Percentiles rank a stretch among this genome's conserved stretches.
These are phyloP conservation scores for Desmodus rotundus DNA, from an alignment of 2,113 vertebrate genomes.

Conservation along the genomic window DNA sequence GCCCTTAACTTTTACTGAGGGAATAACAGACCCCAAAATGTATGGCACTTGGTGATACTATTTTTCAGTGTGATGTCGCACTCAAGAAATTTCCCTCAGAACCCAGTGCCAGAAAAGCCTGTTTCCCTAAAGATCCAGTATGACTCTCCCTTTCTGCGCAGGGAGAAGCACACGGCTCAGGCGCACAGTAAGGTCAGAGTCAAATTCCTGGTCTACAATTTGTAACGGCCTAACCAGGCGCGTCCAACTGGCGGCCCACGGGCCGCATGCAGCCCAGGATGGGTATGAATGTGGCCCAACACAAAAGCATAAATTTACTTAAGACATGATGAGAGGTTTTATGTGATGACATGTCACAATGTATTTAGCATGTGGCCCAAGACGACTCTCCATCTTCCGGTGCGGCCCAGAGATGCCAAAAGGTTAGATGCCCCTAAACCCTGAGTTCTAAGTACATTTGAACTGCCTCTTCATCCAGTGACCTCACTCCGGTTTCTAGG, in stretches of 20 bases:
- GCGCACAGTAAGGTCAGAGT: neutral
- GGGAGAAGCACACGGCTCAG: neutral
- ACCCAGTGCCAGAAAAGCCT: neutral
- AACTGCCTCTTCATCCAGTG: neutral
- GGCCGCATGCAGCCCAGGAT: too few relatives aligned
- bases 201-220: neutral
- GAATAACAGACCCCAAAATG: neutral
- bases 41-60: neutral
- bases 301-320: too few relatives aligned
- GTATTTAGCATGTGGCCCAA: too few relatives aligned
- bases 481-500: neutral
- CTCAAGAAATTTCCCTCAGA: slow-evolving; percentile 1
- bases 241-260: too few relatives aligned
- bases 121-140: neutral
- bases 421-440: neutral
- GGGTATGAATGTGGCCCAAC: too few relatives aligned
- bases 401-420: too few relatives aligned
- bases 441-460: neutral
- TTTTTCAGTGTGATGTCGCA: neutral
- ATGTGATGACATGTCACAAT: too few relatives aligned
- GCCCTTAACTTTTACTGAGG: neutral
- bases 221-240: neutral
- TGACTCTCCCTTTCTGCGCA: neutral
- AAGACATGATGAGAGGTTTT: too few relatives aligned
- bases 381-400: too few relatives aligned